Percentiles rank a stretch among this genome's conserved stretches.
Evolutionary conservation across 2,797 vertebrate species (phyloP).

Genomic region (Decapterus maruadsi): DNA sequence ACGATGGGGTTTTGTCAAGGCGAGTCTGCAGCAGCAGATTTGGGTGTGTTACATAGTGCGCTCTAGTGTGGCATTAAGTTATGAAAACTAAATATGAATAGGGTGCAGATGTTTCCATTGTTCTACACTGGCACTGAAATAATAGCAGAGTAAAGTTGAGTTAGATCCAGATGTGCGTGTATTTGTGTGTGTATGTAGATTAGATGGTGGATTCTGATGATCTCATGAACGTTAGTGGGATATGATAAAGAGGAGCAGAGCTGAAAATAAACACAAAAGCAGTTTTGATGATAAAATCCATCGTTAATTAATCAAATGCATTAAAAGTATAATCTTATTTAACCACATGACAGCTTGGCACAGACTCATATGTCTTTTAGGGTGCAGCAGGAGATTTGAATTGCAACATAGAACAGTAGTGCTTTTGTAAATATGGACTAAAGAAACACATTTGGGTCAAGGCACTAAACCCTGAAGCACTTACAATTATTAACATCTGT

Average conservation of each 20-base stretch:
- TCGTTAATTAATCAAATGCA: neutral
- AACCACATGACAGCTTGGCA: slow-evolving; percentile 14
- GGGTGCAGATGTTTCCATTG: slow-evolving; percentile 63
- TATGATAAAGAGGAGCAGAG: neutral
- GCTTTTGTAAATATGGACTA: slow-evolving; percentile 31
- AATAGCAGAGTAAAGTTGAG: slow-evolving; percentile 16
- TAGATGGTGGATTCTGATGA: slow-evolving; percentile 1
- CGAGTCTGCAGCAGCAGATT: slow-evolving; percentile 55
- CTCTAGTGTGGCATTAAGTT: slow-evolving; percentile 37
- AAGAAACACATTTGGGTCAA: slow-evolving; percentile 28
- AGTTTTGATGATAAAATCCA: neutral
- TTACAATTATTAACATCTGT: slow-evolving; percentile 30
- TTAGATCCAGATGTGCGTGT: neutral
- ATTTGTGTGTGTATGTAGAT: neutral
- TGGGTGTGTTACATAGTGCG: slow-evolving; percentile 57
- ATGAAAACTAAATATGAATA: slow-evolving; percentile 56
- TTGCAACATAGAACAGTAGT: slow-evolving; percentile 30
- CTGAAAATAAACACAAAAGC: neutral
- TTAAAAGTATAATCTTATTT: slow-evolving; percentile 7
- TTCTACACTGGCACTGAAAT: slow-evolving; percentile 29
- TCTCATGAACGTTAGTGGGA: neutral
- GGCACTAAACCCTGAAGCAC: slow-evolving; percentile 20
- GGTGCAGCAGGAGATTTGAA: slow-evolving; percentile 18
- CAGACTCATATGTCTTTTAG: neutral
- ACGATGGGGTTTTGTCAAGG: slow-evolving; percentile 61